Base-by-base conservation (phyloP, 1,140 invertebrate genomes). In the Drosophila pallidifrons region DNA sequence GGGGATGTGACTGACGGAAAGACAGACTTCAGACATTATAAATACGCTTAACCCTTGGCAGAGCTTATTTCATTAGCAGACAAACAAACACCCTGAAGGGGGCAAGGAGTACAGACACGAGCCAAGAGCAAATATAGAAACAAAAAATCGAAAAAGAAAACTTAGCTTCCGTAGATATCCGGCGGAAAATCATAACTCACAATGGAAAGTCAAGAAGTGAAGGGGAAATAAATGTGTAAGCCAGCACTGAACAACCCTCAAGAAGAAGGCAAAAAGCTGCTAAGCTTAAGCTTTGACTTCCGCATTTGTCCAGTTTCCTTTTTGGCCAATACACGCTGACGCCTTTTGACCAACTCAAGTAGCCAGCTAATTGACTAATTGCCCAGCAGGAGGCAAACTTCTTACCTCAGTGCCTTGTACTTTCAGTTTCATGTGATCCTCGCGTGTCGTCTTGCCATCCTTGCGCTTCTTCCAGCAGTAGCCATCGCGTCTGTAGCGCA, bases 381-480 rank as follows among this genome's bases (percentile, higher is more conserved):
- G 82, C 87, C 57, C 77, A 82, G 74, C 78, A 64, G 68, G 73
- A 16, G 10, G 52, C 11, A 15, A 13, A 45, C 94, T 95, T 83
- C 94, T 95, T 83, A 98, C 97, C 95, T 99, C 98, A 66, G 97
- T 97, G 78, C 97, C 97, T 94, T 98, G 97, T 73, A 99, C 98
- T 95, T 99, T 99, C 43, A 99, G 95, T 93, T 99, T 99, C 98
- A 99, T 99, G 93, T 99, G 98, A 95, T 99, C 99, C 93, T 99
- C 99, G 78, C 99, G 93, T 28, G 98, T 99, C 52, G 98, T 99
- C 93, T 99, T 99, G 5, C 98, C 98, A 93, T 99, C 98, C 93
- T 99, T 99, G 68, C 98, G 94, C 89, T 99, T 99, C 94, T 99
- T 99, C 99, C 98, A 99, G 93, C 98, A 99, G 93, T 99, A 99